Percentiles rank a stretch among this genome's conserved stretches.
Conservation (phyloP, 2,113 vertebrate genomes). For the Plecotus auritus region DNA sequence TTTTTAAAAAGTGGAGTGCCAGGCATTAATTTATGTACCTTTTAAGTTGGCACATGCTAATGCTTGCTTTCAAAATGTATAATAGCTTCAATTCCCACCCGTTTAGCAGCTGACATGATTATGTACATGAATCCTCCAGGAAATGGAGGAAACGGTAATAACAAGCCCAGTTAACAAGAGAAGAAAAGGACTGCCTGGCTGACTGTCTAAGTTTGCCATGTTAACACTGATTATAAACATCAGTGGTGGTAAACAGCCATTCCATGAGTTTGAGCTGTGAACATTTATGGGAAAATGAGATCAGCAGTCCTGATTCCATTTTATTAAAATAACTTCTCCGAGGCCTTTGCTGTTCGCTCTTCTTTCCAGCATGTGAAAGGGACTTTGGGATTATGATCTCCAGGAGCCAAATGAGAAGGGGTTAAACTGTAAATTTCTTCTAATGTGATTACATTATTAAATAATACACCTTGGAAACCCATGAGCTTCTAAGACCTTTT, state of each 20-base stretch:
- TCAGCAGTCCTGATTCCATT: background rate
- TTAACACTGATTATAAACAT: slow-evolving; percentile 50
- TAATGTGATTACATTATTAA: slow-evolving; percentile 9
- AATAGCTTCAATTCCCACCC: slow-evolving; percentile 52
- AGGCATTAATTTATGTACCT: slow-evolving; percentile 34
- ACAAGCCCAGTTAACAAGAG: slow-evolving; percentile 59
- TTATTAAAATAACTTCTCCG: slow-evolving; percentile 54
- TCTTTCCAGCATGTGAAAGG: slow-evolving; percentile 44
- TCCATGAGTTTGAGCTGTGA: slow-evolving; percentile 57
- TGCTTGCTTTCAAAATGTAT: slow-evolving; percentile 49
- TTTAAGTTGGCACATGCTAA: slow-evolving; percentile 44
- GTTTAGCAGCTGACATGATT: slow-evolving; percentile 51
- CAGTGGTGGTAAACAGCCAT: slow-evolving; percentile 36
- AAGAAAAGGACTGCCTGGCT: slow-evolving; percentile 50
- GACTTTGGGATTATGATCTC: background rate
- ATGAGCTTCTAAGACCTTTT: background rate
- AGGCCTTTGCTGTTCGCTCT: slow-evolving; percentile 35
- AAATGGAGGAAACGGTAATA: slow-evolving; percentile 59
- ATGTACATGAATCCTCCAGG: slow-evolving; percentile 62
- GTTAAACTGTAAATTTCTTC: slow-evolving; percentile 47
- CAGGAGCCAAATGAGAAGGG: slow-evolving; percentile 17
- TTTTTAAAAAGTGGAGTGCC: background rate
- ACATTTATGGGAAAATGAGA: slow-evolving; percentile 56
- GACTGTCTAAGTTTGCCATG: slow-evolving; percentile 37
- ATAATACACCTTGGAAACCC: background rate